Base-by-base conservation (phyloP, 1,140 invertebrate species). In the Drusus annulatus region DNA sequence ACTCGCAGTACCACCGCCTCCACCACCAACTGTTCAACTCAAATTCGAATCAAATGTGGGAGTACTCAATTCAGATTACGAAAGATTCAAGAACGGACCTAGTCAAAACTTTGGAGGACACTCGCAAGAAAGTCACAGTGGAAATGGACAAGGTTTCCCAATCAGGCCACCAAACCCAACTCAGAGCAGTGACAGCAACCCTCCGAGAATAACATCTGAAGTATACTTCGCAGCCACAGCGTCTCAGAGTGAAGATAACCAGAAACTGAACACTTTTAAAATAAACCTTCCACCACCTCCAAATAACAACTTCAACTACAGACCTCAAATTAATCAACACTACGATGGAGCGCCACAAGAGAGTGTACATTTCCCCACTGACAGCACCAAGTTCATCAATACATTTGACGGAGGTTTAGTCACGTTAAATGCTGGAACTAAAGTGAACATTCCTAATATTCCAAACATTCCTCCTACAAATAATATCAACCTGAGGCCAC, bases 151-250 rank as follows among this genome's bases (percentile, higher is more conserved):
- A 84, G 84, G 87, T 54, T 87, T 87, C 81, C 84, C 87, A 16
- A 87, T 88, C 65, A 85, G 88, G 79, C 88, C 87, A 78, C 65
- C 63, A 56, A 51, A 51, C 17, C 71, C 71, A 60, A 52, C 69
- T 25, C 58, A 76, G 78, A 81, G 78, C 80, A 76, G 51, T 63
- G 85, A 79, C 84, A 86, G 78, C 85, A 82, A 16, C 28, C 88
- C 86, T 45, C 87, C 87, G 10, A 90, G 89, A 85, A 86, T 90
- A 50, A 90, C 89, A 17, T 90, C 89, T 21, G 89, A 90, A 85
- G 86, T 90, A 73, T 90, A 90, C 83, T 90, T 87, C 81, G 89
- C 89, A 52, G 86, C 89, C 21, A 87, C 89, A 82, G 82, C 86
- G 31, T 85, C 87, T 56, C 87, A 86, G 63, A 87, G 80, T 74